Evolutionary conservation across 2,113 vertebrate genomes (phyloP).

Genomic region (Chinchilla lanigera): DNA sequence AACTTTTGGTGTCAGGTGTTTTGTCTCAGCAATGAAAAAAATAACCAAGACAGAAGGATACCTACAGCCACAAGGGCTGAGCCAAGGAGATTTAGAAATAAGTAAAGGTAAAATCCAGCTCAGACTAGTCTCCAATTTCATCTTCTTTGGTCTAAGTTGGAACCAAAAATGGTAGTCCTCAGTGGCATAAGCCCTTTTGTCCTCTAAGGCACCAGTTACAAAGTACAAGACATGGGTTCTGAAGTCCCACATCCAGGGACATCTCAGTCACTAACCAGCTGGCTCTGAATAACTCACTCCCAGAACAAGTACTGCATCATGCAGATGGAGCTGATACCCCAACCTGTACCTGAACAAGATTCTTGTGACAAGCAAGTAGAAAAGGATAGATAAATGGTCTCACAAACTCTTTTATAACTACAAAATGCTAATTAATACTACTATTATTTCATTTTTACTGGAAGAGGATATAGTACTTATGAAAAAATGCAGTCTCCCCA

Average conservation of each 20-base stretch:
- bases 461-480: neutral
- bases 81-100: neutral
- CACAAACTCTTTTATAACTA: neutral
- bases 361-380: neutral
- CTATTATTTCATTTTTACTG: neutral
- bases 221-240: neutral
- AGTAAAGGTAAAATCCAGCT: neutral
- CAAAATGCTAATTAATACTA: neutral
- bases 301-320: neutral
- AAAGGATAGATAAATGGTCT: neutral
- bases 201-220: neutral
- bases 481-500: neutral
- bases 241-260: neutral
- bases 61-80: neutral
- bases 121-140: neutral
- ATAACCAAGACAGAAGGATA: neutral
- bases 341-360: neutral
- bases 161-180: neutral
- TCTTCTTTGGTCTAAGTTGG: neutral
- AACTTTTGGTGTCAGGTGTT: neutral
- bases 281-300: neutral
- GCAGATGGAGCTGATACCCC: too few species aligned
- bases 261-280: neutral
- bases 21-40: neutral
- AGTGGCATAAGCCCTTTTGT: neutral